Conservation (phyloP, 2,888 invertebrate genomes). For the Parnassius apollo region DNA sequence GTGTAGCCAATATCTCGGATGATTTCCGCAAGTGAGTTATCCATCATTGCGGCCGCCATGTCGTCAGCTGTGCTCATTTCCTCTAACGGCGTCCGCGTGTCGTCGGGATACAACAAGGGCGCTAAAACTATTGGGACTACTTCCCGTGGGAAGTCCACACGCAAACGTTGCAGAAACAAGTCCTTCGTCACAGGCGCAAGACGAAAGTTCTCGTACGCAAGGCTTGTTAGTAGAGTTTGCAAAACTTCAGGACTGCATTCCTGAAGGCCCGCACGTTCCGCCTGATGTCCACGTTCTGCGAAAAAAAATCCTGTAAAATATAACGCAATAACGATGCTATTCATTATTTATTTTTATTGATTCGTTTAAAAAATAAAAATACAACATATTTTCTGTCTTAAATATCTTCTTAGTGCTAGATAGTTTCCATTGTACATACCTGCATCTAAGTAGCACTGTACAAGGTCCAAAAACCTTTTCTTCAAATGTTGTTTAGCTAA, state of each 20-base stretch:
- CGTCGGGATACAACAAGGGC: slow-evolving; percentile 92
- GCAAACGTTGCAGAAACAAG: slow-evolving; percentile 89
- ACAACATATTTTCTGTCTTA: background rate
- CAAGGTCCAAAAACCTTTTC: slow-evolving; percentile 90
- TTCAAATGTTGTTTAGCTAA: slow-evolving; percentile 90
- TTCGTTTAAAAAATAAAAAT: background rate
- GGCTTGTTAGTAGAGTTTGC: slow-evolving; percentile 87
- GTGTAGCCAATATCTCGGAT: slow-evolving; percentile 95
- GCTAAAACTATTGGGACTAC: slow-evolving; percentile 94
- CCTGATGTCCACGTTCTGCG: slow-evolving; percentile 83
- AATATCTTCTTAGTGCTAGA: background rate
- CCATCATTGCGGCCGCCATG: slow-evolving; percentile 83
- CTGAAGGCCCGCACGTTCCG: slow-evolving; percentile 91
- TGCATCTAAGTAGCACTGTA: slow-evolving; percentile 92
- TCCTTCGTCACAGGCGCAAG: slow-evolving; percentile 88
- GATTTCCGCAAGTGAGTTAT: slow-evolving; percentile 91
- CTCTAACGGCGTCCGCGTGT: slow-evolving; percentile 84
- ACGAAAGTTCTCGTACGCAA: slow-evolving; percentile 83
- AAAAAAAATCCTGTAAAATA: slow-evolving; percentile 26
- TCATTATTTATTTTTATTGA: too few species aligned
- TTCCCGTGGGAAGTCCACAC: slow-evolving; percentile 93
- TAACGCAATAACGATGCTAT: background rate
- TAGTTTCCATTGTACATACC: slow-evolving; percentile 64
- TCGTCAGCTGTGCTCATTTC: slow-evolving; percentile 84
- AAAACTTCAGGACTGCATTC: slow-evolving; percentile 95